Evolutionary conservation across 2,888 invertebrate genomes (phyloP).

Genomic region (Orthonychiurus folsomi): DNA sequence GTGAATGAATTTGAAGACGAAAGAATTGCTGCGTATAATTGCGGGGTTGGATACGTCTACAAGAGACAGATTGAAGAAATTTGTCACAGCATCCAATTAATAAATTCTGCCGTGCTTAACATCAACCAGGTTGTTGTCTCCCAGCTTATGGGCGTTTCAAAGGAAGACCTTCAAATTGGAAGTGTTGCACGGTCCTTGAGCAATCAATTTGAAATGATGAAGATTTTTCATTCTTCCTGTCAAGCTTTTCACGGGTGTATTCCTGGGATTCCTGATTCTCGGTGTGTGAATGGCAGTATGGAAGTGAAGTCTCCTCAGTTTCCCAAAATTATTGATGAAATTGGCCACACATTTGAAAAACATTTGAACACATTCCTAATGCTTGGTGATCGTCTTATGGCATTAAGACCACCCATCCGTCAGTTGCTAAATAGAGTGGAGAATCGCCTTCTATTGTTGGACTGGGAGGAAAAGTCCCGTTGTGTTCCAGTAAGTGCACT

Average conservation of each 20-base stretch:
- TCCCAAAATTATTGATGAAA: background rate
- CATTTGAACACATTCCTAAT: background rate
- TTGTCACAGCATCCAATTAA: slow-evolving; percentile 44
- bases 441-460: slow-evolving; percentile 18
- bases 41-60: slow-evolving; percentile 71
- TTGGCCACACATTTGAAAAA: background rate
- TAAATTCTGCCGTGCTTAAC: slow-evolving; percentile 14
- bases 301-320: background rate
- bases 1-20: slow-evolving; percentile 84
- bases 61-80: slow-evolving; percentile 62
- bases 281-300: background rate
- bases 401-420: slow-evolving; percentile 16
- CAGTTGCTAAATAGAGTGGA: slow-evolving; percentile 19
- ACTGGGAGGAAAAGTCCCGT: slow-evolving; percentile 19
- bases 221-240: slow-evolving; percentile 15
- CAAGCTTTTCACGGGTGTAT: slow-evolving; percentile 11
- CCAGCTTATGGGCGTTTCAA: slow-evolving; percentile 19
- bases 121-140: slow-evolving; percentile 25
- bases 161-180: slow-evolving; percentile 16
- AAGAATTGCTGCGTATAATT: slow-evolving; percentile 62
- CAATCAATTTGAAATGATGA: slow-evolving; percentile 28
- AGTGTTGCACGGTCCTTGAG: slow-evolving; percentile 20
- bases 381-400: background rate
- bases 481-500: slow-evolving; percentile 13
- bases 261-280: background rate